Base-by-base conservation (phyloP, 2,888 invertebrate genomes). In the Drosophila macrospina region DNA sequence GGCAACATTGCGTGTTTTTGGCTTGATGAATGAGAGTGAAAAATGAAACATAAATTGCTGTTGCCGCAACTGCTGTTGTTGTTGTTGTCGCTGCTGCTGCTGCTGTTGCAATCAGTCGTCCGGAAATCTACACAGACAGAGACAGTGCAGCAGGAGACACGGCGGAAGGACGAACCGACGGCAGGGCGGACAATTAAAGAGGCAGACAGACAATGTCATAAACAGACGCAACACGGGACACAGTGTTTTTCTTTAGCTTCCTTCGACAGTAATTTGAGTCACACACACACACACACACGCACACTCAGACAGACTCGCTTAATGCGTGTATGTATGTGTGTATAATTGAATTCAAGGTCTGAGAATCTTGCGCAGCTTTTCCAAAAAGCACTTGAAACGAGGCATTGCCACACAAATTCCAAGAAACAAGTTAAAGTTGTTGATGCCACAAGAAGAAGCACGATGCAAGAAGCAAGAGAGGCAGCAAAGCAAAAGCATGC, bases 61-160 rank as follows among this genome's bases (percentile, higher is more conserved):
- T 48, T 73, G 59, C 13, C 45, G 26, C 41, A 56, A 20, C 20
- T 65, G 60, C 10, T 42, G 59, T 10, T 39, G 72, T 54, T 55
- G 44, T 13, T 42, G 45, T 32, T 62, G 60, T 28, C 6, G 28
- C 8, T 28, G 5, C 26, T 65, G 60, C n/a, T 42, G 36, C 57
- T 74, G 76, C 70, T 74, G 67, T 62, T 83, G 88, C 89, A 89
- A 88, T 89, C 89, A 88, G 68, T 78, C 86, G 88, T 61, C 88
- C 88, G 89, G 86, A 86, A 89, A 86, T 89, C 86, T 72, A 77
- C 75, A 79, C 70, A 86, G 74, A 86, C 80, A 64, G 56, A 86
- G 74, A 86, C 80, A 64, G 56, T 54, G 54, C 67, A 45, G 54
- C 64, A 51, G 50, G 51, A 73, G 66, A 67, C 71, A 57, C 30